Base-by-base conservation (phyloP, 2,888 invertebrate genomes). In the Pasiphila rectangulata region DNA sequence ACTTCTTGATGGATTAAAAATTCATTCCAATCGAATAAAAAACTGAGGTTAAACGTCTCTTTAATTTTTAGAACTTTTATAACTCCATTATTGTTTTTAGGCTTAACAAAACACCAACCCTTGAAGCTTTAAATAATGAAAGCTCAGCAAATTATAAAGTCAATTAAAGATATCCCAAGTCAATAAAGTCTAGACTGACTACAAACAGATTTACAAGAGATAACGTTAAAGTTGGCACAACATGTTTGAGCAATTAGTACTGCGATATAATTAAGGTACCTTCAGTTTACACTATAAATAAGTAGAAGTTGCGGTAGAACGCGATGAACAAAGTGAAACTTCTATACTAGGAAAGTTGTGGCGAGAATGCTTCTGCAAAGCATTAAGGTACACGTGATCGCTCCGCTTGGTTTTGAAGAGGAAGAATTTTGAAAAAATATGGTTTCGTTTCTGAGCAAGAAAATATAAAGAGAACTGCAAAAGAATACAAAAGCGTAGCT, bases 81-180 rank as follows among this genome's bases (percentile, higher is more conserved):
- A 3, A 10, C 43, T 38, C 35, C 12, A 13, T 15, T 21, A 37
- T 25, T 41, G 37, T 47, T 45, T 45, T 27, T 15, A 5, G 10
- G 10, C 20, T 15, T 2, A 12, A 37, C 30, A 37, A 36, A 37
- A 37, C 36, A 42, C 19, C 23, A 48, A 29, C 34, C 24, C 35
- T 39, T 19, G 12, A 40, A 9, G 10, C 16, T 36, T 12, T 13
- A 15, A 38, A 54, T 45, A 48, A 4, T 19, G 7, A 37, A 43
- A 39, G 27, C 32, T 34, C 46, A 37, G 36, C 13, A 32, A 47
- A 58, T 59, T 63, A 32, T 36, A 59, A 67, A 67, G 54, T 61
- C 57, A 64, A 63, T 69, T 62, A 59, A 46, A 60, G 63, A 59
- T 53, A 57, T 46, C 37, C 19, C 25, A 39, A 56, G 44, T 54